These are phyloP conservation scores for Cyclophora albipunctata DNA, from an alignment of 2,888 invertebrate genomes.

Conservation along the genomic window DNA sequence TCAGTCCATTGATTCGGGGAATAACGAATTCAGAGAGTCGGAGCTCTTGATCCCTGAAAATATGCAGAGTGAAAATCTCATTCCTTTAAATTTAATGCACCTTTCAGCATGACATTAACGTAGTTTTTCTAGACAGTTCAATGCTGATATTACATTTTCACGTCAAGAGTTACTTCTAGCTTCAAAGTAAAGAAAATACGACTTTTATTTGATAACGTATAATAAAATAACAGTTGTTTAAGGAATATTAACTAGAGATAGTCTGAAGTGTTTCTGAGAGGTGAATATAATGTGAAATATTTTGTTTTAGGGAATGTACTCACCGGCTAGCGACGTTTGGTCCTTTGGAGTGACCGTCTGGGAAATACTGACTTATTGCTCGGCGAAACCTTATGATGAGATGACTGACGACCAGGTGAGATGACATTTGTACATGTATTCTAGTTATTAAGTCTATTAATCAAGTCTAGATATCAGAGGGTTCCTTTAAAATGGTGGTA, in stretches of 20 bases:
- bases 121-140: no score
- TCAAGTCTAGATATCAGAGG: no score
- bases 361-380: conserved; percentile 89
- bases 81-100: conserved; percentile 6
- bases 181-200: no score
- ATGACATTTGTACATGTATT: neutral
- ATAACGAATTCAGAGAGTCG: conserved; percentile 11
- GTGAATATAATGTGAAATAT: no score
- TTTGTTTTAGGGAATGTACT: conserved; percentile 84
- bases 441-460: no score
- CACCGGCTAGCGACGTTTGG: conserved; percentile 93
- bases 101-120: conserved; percentile 5
- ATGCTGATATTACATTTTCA: neutral
- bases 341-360: conserved; percentile 92
- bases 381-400: conserved; percentile 86
- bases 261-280: no score
- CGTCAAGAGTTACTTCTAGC: no score
- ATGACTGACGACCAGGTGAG: conserved; percentile 87
- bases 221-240: no score
- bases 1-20: conserved; percentile 9
- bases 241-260: no score
- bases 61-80: conserved; percentile 11
- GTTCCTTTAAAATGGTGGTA: no score
- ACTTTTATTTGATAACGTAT: no score
- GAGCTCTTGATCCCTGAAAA: conserved; percentile 15